Conservation (phyloP, 2,797 vertebrate species). For the Anableps anableps region DNA sequence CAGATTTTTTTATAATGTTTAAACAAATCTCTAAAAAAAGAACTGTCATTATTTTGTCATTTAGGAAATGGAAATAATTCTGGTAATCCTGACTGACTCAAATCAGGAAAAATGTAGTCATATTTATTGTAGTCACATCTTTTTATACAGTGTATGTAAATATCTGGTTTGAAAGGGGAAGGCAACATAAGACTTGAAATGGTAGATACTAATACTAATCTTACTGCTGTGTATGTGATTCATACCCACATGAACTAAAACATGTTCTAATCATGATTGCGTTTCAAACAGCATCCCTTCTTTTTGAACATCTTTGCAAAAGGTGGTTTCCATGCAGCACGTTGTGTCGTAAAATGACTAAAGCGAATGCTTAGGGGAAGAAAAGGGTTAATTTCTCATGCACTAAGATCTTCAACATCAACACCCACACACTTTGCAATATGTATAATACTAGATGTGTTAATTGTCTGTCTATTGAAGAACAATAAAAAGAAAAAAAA, state of each 20-base stretch:
- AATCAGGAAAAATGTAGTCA: background rate
- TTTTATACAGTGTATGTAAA: background rate
- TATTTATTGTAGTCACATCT: background rate
- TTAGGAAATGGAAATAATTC: background rate
- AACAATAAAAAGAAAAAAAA: background rate
- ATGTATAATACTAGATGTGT: slow-evolving; percentile 31
- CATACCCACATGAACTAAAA: background rate
- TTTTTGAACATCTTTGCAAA: slow-evolving; percentile 21
- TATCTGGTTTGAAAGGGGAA: background rate
- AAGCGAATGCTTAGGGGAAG: slow-evolving; percentile 44
- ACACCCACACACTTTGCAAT: slow-evolving; percentile 49
- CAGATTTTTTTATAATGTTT: background rate
- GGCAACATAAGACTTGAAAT: background rate
- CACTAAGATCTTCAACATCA: slow-evolving; percentile 36
- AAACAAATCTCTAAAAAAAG: background rate
- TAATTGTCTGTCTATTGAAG: background rate
- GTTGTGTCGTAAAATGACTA: slow-evolving; percentile 68
- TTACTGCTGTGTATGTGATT: background rate
- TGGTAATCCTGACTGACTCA: background rate
- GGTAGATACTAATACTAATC: background rate
- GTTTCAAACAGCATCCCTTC: slow-evolving; percentile 34
- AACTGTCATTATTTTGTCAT: background rate
- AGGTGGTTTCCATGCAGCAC: slow-evolving; percentile 69
- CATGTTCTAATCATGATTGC: background rate
- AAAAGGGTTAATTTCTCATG: slow-evolving; percentile 66